Percentiles rank a stretch among this genome's conserved stretches.
These are phyloP conservation scores for Ophion slaviceki DNA, from an alignment of 2,888 invertebrate genomes.

Conservation along the genomic window DNA sequence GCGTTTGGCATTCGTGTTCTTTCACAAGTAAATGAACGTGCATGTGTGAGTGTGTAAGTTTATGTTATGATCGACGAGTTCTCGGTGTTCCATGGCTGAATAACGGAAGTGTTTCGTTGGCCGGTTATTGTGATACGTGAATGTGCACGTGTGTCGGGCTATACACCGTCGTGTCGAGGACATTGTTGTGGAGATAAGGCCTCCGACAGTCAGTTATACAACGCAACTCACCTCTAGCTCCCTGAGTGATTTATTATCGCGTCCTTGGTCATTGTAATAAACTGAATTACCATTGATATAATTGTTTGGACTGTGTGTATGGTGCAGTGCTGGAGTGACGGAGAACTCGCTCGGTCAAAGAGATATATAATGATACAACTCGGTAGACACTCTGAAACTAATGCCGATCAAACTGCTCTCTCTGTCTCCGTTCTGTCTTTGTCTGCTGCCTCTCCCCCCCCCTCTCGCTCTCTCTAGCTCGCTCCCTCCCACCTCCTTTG, in stretches of 20 bases:
- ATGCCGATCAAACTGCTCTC: slow-evolving; percentile 30
- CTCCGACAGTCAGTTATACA: slow-evolving; percentile 38
- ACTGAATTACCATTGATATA: slow-evolving; percentile 75
- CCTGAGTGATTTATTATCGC: slow-evolving; percentile 66
- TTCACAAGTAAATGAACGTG: background rate
- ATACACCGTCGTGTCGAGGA: slow-evolving; percentile 71
- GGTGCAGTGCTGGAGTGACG: slow-evolving; percentile 23
- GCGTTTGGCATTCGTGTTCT: background rate
- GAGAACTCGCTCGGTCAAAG: slow-evolving; percentile 23
- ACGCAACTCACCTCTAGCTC: slow-evolving; percentile 15
- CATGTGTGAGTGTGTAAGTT: background rate
- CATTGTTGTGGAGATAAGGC: slow-evolving; percentile 76
- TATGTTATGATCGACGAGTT: slow-evolving; percentile 11
- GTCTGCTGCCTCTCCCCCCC: too few species aligned
- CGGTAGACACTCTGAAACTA: slow-evolving; percentile 4
- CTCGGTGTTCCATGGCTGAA: slow-evolving; percentile 10
- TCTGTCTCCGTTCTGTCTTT: too few species aligned
- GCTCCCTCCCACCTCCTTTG: background rate
- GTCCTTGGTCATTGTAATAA: slow-evolving; percentile 72
- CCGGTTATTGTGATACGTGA: slow-evolving; percentile 16
- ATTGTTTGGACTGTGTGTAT: slow-evolving; percentile 57
- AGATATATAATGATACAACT: slow-evolving; percentile 22
- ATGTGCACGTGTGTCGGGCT: slow-evolving; percentile 67
- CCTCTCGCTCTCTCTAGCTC: background rate
- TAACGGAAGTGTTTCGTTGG: slow-evolving; percentile 32